Base-by-base conservation (phyloP, 2,797 vertebrate species). In the Gymnoscopelus microlampas region DNA sequence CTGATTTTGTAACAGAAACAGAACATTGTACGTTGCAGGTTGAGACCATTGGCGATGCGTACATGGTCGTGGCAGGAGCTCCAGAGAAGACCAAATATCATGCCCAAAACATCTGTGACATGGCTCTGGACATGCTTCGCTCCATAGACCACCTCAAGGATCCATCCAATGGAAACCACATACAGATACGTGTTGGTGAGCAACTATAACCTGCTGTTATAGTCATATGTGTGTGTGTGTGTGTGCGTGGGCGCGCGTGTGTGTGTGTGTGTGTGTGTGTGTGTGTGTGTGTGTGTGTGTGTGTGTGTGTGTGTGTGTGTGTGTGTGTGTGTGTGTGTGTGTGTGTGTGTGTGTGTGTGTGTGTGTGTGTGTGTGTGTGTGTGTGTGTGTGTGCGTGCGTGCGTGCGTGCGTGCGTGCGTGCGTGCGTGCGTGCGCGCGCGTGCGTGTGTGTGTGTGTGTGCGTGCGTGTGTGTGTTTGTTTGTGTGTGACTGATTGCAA, bases 1-100 rank as follows among this genome's bases (percentile, higher is more conserved):
- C 26, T 3, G 3, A 29, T 29, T 29, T 29, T 29, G 26, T 29
- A 29, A 29, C 26, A 29, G 26, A 29, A 29, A 29, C 26, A 29
- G 26, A 29, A 29, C 26, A 19, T 29, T 29, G 0, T 8, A n/a
- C 19, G 66, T 35, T 58, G 15, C 69, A 94, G 93, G 93, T 95
- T 12, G 92, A 94, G 73, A 94, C 93, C 8, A 94, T 93, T 3
- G 92, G 92, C 19, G 92, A 92, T 56, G 93, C 93, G 10, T 94
- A 94, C 79, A 94, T 93, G 83, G 93, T 94, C 57, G 92, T 93
- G 7, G 91, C 93, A 0, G 92, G 93, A 2, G 87, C 92, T 49
- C 93, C 93, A 1, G 93, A 94, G 77, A 94, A 94, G 83, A 94
- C 92, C 3, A 93, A 92, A 71, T 94, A 90, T 77, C 93, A 94